Base-by-base conservation (phyloP, 2,888 invertebrate genomes). In the Epinotia nisella region DNA sequence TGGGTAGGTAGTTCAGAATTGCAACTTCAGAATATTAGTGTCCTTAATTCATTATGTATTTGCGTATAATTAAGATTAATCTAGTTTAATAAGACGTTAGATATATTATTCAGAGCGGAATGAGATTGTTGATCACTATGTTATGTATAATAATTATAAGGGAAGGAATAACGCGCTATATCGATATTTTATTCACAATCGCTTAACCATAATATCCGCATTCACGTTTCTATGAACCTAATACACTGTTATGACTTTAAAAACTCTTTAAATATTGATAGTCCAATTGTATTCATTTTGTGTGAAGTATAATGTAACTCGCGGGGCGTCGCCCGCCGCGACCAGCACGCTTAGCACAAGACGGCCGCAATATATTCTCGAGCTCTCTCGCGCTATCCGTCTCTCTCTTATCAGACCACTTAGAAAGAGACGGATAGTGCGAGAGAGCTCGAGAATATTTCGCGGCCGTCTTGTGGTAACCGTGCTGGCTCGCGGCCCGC, bases 91-190 rank as follows among this genome's bases (percentile, higher is more conserved):
- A 73, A 73, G 73, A 39, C 19, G 45, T 73, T 69, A 59, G 41
- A 53, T 69, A 58, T 73, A 64, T 73, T 64, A 69, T 73, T 49
- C 56, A 58, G 29, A 53, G 29, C 17, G 39, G 41, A 69, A 68
- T 55, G 62, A 73, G 19, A 69, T 69, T 73, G 73, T 73, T 73
- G 68, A 68, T 73, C 62, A 68, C 62, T 73, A 68, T 71, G 53
- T 71, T 60, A 66, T 72, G 67, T 68, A 67, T 62, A 64, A 69
- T 64, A 64, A 10, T 35, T 51, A 35, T 51, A 69, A 39, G 62
- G 64, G 64, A 41, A 49, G 58, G 24, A 49, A 58, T 69, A 69
- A 73, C 62, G 68, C 58, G 58, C 51, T 73, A 59, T 73, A 73
- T 62, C 24, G 68, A 68, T 59, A 58, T 59, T 73, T 65, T 73